These are phyloP conservation scores for Cryptotis parvus DNA, from an alignment of 2,113 vertebrate genomes.

Conservation along the genomic window DNA sequence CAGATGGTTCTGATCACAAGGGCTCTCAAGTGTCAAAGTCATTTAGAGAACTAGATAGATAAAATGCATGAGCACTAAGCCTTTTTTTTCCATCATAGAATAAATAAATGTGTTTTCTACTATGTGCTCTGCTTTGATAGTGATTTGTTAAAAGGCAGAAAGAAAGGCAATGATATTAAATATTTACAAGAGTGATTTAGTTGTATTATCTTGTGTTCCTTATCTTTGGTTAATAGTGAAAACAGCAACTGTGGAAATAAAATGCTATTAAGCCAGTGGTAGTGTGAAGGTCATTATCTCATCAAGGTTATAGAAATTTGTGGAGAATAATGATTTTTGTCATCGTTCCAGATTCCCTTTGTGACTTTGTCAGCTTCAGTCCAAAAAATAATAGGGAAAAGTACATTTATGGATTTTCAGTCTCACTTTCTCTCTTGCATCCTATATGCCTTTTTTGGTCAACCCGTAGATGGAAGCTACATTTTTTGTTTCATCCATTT, in stretches of 20 bases:
- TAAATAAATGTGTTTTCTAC: slow-evolving; percentile 90
- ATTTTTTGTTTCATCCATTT: slow-evolving; percentile 40
- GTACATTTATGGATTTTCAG: slow-evolving; percentile 74
- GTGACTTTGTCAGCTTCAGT: slow-evolving; percentile 77
- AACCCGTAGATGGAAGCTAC: slow-evolving; percentile 62
- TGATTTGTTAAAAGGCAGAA: slow-evolving; percentile 88
- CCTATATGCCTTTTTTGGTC: slow-evolving; percentile 66
- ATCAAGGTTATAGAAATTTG: slow-evolving; percentile 87
- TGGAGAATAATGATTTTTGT: slow-evolving; percentile 87
- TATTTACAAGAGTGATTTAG: slow-evolving; percentile 91
- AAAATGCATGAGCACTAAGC: slow-evolving; percentile 88
- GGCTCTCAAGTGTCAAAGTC: slow-evolving; percentile 90
- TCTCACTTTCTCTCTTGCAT: slow-evolving; percentile 55
- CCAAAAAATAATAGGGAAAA: slow-evolving; percentile 82
- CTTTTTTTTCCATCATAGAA: slow-evolving; percentile 82
- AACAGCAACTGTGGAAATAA: slow-evolving; percentile 87
- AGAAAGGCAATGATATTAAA: slow-evolving; percentile 87
- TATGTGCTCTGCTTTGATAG: slow-evolving; percentile 86
- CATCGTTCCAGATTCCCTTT: slow-evolving; percentile 77
- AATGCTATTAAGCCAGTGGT: slow-evolving; percentile 84
- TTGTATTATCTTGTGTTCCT: slow-evolving; percentile 86
- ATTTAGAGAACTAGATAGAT: slow-evolving; percentile 88
- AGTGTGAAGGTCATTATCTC: slow-evolving; percentile 86
- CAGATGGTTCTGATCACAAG: slow-evolving; percentile 87
- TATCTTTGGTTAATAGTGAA: slow-evolving; percentile 87